These are phyloP conservation scores for Pelodytes ibericus DNA, from an alignment of 2,797 vertebrate genomes.

Conservation along the genomic window DNA sequence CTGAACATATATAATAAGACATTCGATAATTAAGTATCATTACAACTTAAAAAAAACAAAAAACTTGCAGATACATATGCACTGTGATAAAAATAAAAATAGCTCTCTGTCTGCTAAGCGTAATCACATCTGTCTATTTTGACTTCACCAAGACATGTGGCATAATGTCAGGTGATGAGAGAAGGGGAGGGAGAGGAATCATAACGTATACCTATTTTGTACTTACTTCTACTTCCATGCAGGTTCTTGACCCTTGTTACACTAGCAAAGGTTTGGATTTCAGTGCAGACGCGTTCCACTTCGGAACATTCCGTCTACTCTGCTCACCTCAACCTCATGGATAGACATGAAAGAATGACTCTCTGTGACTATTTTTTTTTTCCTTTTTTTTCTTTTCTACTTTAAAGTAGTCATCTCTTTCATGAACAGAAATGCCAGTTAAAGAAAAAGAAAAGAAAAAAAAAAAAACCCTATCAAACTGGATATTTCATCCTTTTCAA, in stretches of 20 bases:
- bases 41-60: no score
- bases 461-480: background rate
- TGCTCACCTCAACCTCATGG: conserved; percentile 18
- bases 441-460: no score
- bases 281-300: conserved; percentile 11
- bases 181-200: background rate
- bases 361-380: conserved; percentile 24
- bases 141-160: background rate
- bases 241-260: conserved; percentile 17
- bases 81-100: no score
- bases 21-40: no score
- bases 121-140: no score
- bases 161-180: background rate
- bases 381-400: conserved; percentile 24
- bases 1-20: no score
- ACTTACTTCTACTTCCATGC: background rate
- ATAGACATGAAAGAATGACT: conserved; percentile 1
- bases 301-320: conserved; percentile 12
- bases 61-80: no score
- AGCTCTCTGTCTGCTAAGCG: no score
- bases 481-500: background rate
- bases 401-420: background rate
- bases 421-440: conserved; percentile 36
- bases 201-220: background rate
- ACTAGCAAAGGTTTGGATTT: conserved; percentile 5